phyloP scores from a whole-genome alignment of 2,113 vertebrate species.

The Ursus arctos region DNA sequence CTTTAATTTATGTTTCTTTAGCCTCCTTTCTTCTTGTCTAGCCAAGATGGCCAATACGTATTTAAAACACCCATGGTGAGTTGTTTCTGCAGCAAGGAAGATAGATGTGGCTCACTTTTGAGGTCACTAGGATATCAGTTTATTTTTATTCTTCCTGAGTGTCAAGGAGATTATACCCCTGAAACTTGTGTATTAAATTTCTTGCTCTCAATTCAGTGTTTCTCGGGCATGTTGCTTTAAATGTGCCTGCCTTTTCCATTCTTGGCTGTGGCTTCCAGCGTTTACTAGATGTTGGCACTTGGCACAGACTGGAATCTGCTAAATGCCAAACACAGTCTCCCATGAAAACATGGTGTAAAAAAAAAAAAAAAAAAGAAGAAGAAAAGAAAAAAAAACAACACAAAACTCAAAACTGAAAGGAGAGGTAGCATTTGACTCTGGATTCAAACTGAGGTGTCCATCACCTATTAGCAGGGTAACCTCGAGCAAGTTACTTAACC shows the following conservation, averaged over 20 bases:
- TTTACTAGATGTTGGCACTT: constrained; percentile 44
- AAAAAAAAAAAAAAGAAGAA: background rate
- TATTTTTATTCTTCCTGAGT: background rate
- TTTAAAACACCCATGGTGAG: background rate
- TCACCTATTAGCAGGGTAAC: background rate
- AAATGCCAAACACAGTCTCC: constrained; percentile 9
- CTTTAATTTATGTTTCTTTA: background rate
- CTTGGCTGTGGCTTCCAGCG: background rate
- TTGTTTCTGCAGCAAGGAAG: constrained; percentile 2
- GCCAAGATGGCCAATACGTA: background rate
- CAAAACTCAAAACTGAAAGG: background rate
- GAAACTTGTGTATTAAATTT: background rate
- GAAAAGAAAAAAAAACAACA: too few species aligned
- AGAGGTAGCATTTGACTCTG: background rate
- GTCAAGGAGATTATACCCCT: background rate
- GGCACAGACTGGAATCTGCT: background rate
- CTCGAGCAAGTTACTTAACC: background rate
- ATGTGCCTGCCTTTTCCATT: background rate
- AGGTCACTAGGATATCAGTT: background rate
- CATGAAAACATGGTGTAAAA: background rate
- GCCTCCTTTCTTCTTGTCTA: background rate
- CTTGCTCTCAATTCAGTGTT: background rate
- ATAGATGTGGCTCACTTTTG: background rate
- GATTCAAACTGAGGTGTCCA: background rate
- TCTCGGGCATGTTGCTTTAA: background rate